A percentile compares a stretch with the other conserved stretches of the same genome.
Conservation (phyloP, 1,140 invertebrate genomes). For the Lordiphosa collinella region DNA sequence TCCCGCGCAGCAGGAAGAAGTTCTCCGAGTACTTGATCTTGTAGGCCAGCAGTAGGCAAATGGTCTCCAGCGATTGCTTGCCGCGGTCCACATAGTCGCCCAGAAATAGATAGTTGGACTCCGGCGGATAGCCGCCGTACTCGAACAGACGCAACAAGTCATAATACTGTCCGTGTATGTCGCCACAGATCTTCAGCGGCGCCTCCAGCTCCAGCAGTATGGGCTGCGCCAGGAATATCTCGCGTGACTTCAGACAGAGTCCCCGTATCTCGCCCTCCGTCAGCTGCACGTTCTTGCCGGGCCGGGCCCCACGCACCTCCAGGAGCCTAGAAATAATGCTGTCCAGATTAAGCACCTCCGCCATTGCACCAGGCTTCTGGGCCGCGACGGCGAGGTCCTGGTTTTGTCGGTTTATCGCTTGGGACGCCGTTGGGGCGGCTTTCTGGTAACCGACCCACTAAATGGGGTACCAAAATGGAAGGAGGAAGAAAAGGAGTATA, state of each 20-base stretch:
- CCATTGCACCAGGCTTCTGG: constrained; percentile 27
- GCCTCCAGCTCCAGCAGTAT: constrained; percentile 98
- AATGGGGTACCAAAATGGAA: neutral
- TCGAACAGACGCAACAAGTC: constrained; percentile 98
- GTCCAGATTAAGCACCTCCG: constrained; percentile 48
- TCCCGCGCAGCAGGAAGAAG: constrained; percentile 90
- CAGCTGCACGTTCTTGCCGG: constrained; percentile 97
- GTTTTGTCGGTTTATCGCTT: constrained; percentile 6
- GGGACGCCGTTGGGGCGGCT: constrained; percentile 27
- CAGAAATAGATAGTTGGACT: constrained; percentile 99
- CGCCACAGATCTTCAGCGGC: constrained; percentile 98
- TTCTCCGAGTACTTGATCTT: constrained; percentile 95
- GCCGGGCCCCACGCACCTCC: constrained; percentile 91
- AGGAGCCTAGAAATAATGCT: constrained; percentile 45
- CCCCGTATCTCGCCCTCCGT: constrained; percentile 97
- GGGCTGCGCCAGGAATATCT: constrained; percentile 98
- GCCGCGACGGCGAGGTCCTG: constrained; percentile 10
- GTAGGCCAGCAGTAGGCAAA: constrained; percentile 95
- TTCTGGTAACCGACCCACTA: constrained; percentile 2
- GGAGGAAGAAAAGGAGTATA: neutral
- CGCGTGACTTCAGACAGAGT: constrained; percentile 95
- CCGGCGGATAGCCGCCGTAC: constrained; percentile 99
- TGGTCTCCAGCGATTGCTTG: constrained; percentile 93
- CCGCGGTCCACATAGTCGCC: constrained; percentile 92
- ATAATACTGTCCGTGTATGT: constrained; percentile 99